These are phyloP conservation scores for Pheosia gnoma DNA, from an alignment of 2,888 invertebrate genomes.

Conservation along the genomic window DNA sequence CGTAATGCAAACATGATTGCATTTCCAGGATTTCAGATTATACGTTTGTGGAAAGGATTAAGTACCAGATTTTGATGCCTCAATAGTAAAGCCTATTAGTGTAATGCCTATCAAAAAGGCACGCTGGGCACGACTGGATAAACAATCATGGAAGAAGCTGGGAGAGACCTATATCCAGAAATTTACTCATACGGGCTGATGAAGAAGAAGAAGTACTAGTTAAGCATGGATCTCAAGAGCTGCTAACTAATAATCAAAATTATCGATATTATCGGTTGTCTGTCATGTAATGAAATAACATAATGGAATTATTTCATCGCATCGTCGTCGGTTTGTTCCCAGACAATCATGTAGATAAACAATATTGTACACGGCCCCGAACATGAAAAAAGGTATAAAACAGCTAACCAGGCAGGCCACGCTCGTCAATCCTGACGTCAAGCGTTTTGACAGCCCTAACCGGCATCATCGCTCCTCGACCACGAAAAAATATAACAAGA, in stretches of 20 bases:
- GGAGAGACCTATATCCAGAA: too few relatives aligned
- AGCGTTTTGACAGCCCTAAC: constrained; percentile 80
- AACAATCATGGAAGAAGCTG: too few relatives aligned
- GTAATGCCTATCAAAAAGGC: too few relatives aligned
- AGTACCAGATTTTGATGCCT: too few relatives aligned
- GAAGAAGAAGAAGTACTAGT: too few relatives aligned
- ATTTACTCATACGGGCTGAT: too few relatives aligned
- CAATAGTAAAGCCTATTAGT: too few relatives aligned
- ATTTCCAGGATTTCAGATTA: background rate
- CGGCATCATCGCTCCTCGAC: constrained; percentile 72
- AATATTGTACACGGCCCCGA: constrained; percentile 71
- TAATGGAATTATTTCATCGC: constrained; percentile 33
- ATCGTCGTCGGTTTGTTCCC: constrained; percentile 41
- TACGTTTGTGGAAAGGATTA: too few relatives aligned
- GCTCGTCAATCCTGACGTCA: constrained; percentile 82
- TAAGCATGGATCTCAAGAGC: too few relatives aligned
- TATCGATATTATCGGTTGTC: constrained; percentile 2
- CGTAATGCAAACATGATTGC: too few relatives aligned
- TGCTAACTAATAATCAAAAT: too few relatives aligned
- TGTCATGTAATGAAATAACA: constrained; percentile 4
- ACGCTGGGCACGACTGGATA: too few relatives aligned
- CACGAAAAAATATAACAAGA: constrained; percentile 45
- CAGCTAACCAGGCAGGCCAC: constrained; percentile 57
- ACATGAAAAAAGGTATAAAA: constrained; percentile 70
- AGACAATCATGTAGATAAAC: constrained; percentile 56